Evolutionary conservation across 53 echinoderm and acorn worm genomes (phyloP), one percentile per base, ranked within the genome.

Genomic region (Antedon mediterranea): DNA sequence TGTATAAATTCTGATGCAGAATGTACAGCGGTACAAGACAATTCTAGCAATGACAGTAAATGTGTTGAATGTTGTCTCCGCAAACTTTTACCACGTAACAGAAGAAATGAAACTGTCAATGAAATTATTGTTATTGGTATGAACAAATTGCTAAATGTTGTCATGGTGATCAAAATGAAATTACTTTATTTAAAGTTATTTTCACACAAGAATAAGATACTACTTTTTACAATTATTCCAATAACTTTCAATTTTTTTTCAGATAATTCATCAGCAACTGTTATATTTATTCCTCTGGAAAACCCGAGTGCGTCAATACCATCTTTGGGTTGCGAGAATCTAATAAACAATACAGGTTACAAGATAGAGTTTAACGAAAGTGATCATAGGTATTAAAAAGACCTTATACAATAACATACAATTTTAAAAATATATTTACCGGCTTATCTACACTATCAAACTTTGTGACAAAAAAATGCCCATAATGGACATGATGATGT

Each of bases 101-200:
- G 31, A 43, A 77, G 73, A 13, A 72, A 75, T 75, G 73, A 43
- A 42, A 27, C 71, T 28, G 15, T 84, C 43, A 74, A 84, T 80
- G 98, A 90, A 85, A 28, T 84, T 34, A 77, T 90, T 30, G 29
- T 90, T 76, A 83, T 89, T 81, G 90, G 85, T 92, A 85, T 75
- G 73, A 31, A 26, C n/a, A n/a, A 37, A 6, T 11, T 37, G 11
- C 11, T 37, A 37, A 37, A 6, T 37, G 37, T 37, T 37, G 37
- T 37, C 11, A 37, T 6, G 4, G 37, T 37, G 37, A 11, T 37
- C 11, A 11, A 37, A 6, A 37, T 6, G 4, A 4, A 37, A 37
- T 4, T 37, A n/a, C n/a, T n/a, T n/a, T n/a, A n/a, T n/a, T n/a
- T n/a, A n/a, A n/a, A n/a, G n/a, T n/a, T n/a, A n/a, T n/a, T n/a